Percentiles rank a stretch among this genome's conserved stretches.
Conservation (phyloP, 2,888 invertebrate species). For the Apodemia hepburni region DNA sequence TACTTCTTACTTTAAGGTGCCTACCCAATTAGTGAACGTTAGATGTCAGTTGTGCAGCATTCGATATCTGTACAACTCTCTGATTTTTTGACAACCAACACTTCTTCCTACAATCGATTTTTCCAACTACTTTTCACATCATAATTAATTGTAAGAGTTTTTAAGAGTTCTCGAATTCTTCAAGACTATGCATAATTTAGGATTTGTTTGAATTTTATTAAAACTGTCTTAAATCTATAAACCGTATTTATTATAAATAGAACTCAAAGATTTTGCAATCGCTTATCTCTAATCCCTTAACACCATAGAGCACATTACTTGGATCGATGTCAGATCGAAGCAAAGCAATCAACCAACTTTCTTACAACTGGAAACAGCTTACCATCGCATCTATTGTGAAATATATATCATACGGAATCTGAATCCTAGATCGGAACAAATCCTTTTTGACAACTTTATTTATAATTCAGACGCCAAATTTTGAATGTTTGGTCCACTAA, state of each 20-base stretch:
- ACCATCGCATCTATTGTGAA: conserved; percentile 37
- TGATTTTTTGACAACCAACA: too few species aligned
- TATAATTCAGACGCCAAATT: not conserved
- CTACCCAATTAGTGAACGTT: too few species aligned
- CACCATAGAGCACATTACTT: conserved; percentile 41
- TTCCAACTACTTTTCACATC: too few species aligned
- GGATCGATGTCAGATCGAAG: conserved; percentile 70
- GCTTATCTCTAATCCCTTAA: conserved; percentile 24
- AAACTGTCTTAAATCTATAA: not conserved
- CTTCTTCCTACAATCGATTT: too few species aligned
- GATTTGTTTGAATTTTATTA: not conserved
- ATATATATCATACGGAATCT: conserved; percentile 10
- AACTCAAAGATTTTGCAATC: not conserved
- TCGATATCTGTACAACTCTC: too few species aligned
- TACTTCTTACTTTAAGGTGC: too few species aligned
- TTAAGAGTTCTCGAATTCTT: too few species aligned
- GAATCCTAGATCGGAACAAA: not conserved
- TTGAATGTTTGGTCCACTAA: too few species aligned
- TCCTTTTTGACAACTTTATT: not conserved
- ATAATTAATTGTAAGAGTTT: too few species aligned
- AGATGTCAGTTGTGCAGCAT: too few species aligned
- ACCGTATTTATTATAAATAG: not conserved
- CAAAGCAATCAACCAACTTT: conserved; percentile 51
- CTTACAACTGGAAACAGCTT: conserved; percentile 47
- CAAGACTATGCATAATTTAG: too few species aligned